Base-by-base conservation (phyloP, 2,888 invertebrate genomes). In the Caenorhabditis becei region DNA sequence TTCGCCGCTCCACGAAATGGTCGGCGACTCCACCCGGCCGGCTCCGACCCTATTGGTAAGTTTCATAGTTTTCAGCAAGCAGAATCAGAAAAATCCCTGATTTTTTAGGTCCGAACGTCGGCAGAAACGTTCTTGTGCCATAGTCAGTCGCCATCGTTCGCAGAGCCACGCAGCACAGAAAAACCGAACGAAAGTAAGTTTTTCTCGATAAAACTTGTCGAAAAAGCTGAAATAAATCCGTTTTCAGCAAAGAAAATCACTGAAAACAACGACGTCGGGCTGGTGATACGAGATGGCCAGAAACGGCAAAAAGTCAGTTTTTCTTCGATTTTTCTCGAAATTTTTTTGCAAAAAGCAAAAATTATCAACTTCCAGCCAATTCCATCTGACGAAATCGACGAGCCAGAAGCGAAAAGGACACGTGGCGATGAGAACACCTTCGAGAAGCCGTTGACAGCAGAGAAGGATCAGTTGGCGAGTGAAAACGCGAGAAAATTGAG, bases 101-200 rank as follows among this genome's bases (percentile, higher is more conserved):
- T 16, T 14, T 56, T 58, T 44, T 54, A 71, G 70, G 51, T 16
- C 0, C 28, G 49, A 28, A 20, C 5, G n/a, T 56, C 47, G n/a
- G 5, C 58, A 28, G 72, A 74, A 35, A 65, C 63, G 18, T 4
- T 65, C 3, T 18, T 74, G n/a, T 47, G 44, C 28, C 65, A 74
- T 53, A 74, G 72, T 37, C 65, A 74, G 20, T 74, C 72, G 35
- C 72, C 72, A 14, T 49, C 72, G 26, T 74, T 65, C 26, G 58
- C 26, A 1, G 56, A 53, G 4, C 26, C 20, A 2, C n/a, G n/a
- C n/a, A n/a, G n/a, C n/a, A n/a, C n/a, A n/a, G 20, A 32, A 28
- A 54, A 10, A 18, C 18, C 23, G 7, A 11, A n/a, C 18, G 20
- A 62, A 18, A 41, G 61, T 61, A 18, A 49, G 20, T 49, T 44